Conservation (phyloP, 2,113 vertebrate species). For the Sterrhoptilus dennistouni region DNA sequence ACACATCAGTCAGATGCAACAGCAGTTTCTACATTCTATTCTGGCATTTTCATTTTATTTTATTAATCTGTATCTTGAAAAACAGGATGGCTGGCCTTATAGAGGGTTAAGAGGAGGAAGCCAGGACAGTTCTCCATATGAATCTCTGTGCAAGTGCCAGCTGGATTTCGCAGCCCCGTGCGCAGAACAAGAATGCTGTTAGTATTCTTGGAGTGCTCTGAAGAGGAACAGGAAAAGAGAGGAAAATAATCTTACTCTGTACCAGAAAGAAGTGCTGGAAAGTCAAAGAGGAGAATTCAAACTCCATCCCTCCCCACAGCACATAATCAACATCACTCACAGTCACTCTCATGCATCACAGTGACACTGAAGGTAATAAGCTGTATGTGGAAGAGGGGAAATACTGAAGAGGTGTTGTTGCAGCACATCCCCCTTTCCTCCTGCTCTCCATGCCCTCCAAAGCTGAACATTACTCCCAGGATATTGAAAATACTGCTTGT, state of each 20-base stretch:
- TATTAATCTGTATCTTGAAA: background rate
- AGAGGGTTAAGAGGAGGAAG: constrained; percentile 44
- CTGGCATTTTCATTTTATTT: background rate
- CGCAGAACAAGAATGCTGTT: constrained; percentile 17
- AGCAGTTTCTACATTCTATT: background rate
- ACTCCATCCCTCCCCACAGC: background rate
- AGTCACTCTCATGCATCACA: constrained; percentile 23
- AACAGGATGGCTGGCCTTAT: background rate
- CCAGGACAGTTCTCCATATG: constrained; percentile 36
- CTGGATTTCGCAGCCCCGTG: background rate
- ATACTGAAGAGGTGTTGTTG: background rate
- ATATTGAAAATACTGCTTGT: background rate
- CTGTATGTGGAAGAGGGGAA: background rate
- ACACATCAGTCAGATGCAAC: background rate
- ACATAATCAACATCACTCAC: constrained; percentile 27
- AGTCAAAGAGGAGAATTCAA: constrained; percentile 37
- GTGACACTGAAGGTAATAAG: constrained; percentile 31
- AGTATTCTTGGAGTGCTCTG: constrained; percentile 55
- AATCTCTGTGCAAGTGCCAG: constrained; percentile 52
- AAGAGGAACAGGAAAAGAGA: constrained; percentile 40
- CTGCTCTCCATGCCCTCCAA: background rate
- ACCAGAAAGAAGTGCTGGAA: constrained; percentile 36
- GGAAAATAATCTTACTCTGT: constrained; percentile 44
- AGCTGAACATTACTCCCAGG: background rate
- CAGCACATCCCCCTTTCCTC: background rate